Base-by-base conservation (phyloP, 1,140 invertebrate genomes). In the Drosophila simulans region DNA sequence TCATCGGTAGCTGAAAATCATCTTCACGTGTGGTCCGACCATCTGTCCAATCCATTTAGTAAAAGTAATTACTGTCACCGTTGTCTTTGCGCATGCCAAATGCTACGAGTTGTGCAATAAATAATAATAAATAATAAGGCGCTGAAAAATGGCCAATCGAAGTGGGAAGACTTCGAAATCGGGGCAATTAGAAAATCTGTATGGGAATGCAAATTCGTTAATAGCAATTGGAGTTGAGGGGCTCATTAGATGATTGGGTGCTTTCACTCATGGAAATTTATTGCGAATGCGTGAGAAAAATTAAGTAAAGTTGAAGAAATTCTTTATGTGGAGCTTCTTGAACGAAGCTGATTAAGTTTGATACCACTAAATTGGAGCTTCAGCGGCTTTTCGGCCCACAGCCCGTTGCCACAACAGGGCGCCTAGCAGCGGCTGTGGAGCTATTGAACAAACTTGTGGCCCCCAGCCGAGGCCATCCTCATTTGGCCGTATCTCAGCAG, bases 341-440 rank as follows among this genome's bases (percentile, higher is more conserved):
- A n/a, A 5, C 2, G 5, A 4, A n/a, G 3, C 22, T 8, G 2
- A 48, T 13, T 48, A 1, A 22, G 11, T n/a, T 10, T 20, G 0
- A 10, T 8, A 15, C 13, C 27, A 62, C 15, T 39, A 37, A 48
- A 64, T 43, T 55, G 51, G 10, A 35, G 69, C 43, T 31, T 13
- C 8, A 46, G 43, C 20, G 56, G 46, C 22, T 20, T 43, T 17
- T 52, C 66, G 77, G 43, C 57, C 59, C 20, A 55, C 48, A 39
- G 22, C 52, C 43, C 56, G 84, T 89, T 89, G 84, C 69, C 85
- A 89, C 77, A 80, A 80, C 84, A 89, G 80, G 84, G 84, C 58
- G 80, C 84, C 85, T 78, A 78, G 76, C 76, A 78, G 76, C 76
- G 49, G 70, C 66, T 59, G 65, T 88, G 20, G 20, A 22, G 70